Evolutionary conservation across 2,113 vertebrate species (phyloP).

Genomic region (Hydropotes inermis): DNA sequence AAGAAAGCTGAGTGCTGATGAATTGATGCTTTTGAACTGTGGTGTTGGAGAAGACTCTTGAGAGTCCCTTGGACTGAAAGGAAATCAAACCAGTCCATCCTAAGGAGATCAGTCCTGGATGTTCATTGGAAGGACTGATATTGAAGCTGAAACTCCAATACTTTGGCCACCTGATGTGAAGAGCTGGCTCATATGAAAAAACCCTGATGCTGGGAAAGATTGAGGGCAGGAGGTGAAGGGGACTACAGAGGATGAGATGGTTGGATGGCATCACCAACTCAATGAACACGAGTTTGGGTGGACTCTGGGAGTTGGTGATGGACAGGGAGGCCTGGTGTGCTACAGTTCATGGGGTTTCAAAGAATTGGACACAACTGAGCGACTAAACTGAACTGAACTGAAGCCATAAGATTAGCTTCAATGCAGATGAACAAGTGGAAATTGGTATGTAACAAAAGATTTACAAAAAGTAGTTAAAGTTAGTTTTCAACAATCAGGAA

Average conservation of each 20-base stretch:
- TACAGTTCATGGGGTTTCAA: rapidly evolving
- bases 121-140: background rate
- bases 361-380: rapidly evolving
- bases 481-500: background rate
- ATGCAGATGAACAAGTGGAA: background rate
- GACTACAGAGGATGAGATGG: rapidly evolving
- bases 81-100: background rate
- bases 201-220: background rate
- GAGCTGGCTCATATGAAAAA: background rate
- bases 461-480: background rate
- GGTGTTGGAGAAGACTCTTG: background rate
- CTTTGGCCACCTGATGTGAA: background rate
- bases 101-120: background rate
- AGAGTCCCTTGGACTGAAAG: background rate
- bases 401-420: background rate
- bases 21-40: background rate
- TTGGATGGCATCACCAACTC: background rate
- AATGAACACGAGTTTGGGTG: background rate
- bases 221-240: background rate
- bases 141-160: background rate
- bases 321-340: background rate
- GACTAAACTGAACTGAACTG: background rate
- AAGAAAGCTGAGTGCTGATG: background rate
- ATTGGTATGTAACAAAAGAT: background rate
- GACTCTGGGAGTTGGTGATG: background rate